These are phyloP conservation scores for Enteromius argenteus DNA, from an alignment of 2,797 vertebrate species.

Conservation along the genomic window DNA sequence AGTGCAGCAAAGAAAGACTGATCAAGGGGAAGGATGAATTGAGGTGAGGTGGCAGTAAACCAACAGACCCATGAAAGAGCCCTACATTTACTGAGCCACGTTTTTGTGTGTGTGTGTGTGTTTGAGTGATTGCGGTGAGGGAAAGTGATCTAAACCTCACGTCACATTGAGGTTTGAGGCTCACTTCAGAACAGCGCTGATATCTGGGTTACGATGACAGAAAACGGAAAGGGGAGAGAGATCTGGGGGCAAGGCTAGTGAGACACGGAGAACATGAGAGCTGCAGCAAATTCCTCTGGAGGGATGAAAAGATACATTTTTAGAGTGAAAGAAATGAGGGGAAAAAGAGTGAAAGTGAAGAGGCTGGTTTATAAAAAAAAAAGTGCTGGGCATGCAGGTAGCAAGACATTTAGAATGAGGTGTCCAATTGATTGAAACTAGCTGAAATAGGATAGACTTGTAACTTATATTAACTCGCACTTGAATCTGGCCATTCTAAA, in stretches of 20 bases:
- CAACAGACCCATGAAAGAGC: conserved; percentile 39
- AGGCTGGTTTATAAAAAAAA: neutral
- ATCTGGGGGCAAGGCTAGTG: conserved; percentile 60
- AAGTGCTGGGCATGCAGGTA: neutral
- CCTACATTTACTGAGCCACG: conserved; percentile 41
- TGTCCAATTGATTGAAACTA: neutral
- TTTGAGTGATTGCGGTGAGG: conserved; percentile 40
- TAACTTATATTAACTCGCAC: neutral
- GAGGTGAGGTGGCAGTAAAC: conserved; percentile 42
- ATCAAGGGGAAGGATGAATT: conserved; percentile 35
- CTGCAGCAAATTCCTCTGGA: conserved; percentile 68
- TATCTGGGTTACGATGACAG: conserved; percentile 56
- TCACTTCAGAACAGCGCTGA: conserved; percentile 44
- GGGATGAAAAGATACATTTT: conserved; percentile 66
- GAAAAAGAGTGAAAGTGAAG: conserved; percentile 56
- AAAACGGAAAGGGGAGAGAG: conserved; percentile 67
- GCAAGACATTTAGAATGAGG: neutral
- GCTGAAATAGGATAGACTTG: neutral
- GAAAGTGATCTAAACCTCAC: conserved; percentile 36
- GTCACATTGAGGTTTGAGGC: conserved; percentile 48
- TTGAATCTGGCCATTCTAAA: neutral
- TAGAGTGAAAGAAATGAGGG: conserved; percentile 24
- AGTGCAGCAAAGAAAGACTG: neutral
- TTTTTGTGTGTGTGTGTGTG: conserved; percentile 4
- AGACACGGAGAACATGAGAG: conserved; percentile 74